Evolutionary conservation across 1,140 invertebrate species (phyloP).

Genomic region (Drosophila elegans): DNA sequence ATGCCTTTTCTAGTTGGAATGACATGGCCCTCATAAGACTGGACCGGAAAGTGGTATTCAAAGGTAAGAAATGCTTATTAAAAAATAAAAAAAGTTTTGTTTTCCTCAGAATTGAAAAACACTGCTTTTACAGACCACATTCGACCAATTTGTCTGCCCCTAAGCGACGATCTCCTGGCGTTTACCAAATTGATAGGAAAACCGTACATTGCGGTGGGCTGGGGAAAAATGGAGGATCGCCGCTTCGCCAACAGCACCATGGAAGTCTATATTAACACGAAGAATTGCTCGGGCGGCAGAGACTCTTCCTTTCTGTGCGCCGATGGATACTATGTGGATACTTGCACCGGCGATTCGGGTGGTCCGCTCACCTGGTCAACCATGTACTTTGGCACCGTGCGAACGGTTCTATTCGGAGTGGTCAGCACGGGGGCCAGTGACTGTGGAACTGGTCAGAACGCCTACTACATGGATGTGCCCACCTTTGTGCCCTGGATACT

Average conservation of each 20-base stretch:
- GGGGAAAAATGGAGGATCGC: background rate
- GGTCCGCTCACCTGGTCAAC: background rate
- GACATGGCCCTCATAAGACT: slow-evolving; percentile 2
- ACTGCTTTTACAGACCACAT: background rate
- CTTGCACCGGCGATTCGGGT: background rate
- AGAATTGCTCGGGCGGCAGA: background rate
- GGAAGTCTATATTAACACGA: background rate
- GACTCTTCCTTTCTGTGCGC: background rate
- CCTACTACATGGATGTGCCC: slow-evolving; percentile 2
- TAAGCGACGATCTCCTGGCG: background rate
- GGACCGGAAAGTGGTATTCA: background rate
- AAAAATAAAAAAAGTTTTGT: no score
- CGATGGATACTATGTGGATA: background rate
- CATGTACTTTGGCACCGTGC: background rate
- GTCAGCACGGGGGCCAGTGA: background rate
- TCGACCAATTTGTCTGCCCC: slow-evolving; percentile 5
- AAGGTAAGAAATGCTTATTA: background rate
- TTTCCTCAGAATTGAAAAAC: no score
- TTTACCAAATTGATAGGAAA: background rate
- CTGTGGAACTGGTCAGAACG: background rate
- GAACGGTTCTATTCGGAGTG: background rate
- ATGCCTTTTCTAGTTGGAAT: background rate
- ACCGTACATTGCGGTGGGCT: background rate
- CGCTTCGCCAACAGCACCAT: background rate
- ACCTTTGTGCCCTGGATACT: slow-evolving; percentile 4